A percentile compares a stretch with the other conserved stretches of the same genome.
Conservation (phyloP, 2,113 vertebrate genomes). For the Antidorcas marsupialis region DNA sequence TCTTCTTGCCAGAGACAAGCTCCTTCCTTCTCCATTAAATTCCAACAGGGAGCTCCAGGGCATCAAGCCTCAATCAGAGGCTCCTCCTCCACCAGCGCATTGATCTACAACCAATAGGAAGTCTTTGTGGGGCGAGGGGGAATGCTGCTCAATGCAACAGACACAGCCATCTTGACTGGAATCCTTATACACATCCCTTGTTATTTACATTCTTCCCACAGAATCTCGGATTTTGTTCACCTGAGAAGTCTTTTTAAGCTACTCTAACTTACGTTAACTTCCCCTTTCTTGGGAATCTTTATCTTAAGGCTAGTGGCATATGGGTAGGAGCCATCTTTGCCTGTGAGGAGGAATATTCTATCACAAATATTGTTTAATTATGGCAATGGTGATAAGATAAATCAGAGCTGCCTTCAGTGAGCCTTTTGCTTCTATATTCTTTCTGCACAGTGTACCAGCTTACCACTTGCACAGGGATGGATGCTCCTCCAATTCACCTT, state of each 20-base stretch:
- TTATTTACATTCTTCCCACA: background rate
- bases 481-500: fast-evolving
- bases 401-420: background rate
- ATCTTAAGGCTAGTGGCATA: background rate
- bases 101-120: background rate
- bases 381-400: background rate
- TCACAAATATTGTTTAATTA: background rate
- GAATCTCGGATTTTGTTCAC: background rate
- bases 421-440: background rate
- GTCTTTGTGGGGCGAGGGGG: background rate
- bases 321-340: background rate
- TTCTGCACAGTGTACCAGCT: fast-evolving
- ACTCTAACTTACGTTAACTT: background rate
- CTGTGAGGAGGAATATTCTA: background rate
- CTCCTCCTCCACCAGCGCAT: background rate
- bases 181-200: background rate
- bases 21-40: background rate
- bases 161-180: background rate
- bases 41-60: background rate
- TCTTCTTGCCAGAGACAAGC: background rate
- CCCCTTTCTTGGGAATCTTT: background rate
- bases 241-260: background rate
- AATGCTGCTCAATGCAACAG: background rate
- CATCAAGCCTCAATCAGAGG: background rate
- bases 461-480: background rate